Evolutionary conservation across 2,113 vertebrate genomes (phyloP).

Genomic region (Accipiter cooperii): DNA sequence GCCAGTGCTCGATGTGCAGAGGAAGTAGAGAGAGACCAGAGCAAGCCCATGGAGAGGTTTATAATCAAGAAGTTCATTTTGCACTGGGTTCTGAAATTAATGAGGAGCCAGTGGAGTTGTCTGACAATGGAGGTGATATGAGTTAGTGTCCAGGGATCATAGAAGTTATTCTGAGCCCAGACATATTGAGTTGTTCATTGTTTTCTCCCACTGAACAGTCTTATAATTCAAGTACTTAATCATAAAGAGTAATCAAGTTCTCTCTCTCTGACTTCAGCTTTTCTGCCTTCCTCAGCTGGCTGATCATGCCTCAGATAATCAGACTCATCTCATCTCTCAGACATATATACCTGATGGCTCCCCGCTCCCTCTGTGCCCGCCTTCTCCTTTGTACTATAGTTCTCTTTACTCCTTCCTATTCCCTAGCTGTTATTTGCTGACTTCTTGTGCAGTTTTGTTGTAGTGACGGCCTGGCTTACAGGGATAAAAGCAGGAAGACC

Average conservation of each 20-base stretch:
- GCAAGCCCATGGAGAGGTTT: constrained; percentile 47
- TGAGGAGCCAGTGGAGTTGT: constrained; percentile 41
- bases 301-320: not conserved
- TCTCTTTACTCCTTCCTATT: not conserved
- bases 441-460: not conserved
- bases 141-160: constrained; percentile 36
- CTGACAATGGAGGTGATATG: constrained; percentile 32
- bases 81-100: constrained; percentile 51
- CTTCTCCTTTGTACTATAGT: not conserved
- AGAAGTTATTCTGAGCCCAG: constrained; percentile 29
- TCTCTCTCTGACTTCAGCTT: not conserved
- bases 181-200: constrained; percentile 20
- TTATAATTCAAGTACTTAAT: constrained; percentile 56
- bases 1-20: constrained; percentile 18
- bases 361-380: not conserved
- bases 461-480: not conserved
- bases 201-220: constrained; percentile 35
- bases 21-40: constrained; percentile 20
- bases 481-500: not conserved
- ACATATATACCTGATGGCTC: not conserved
- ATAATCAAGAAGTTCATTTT: constrained; percentile 59
- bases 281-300: not conserved
- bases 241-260: constrained; percentile 42
- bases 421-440: not conserved
- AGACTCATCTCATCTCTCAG: not conserved